Conservation (phyloP, 2,888 invertebrate genomes). For the Chrysopilus asiliformis region DNA sequence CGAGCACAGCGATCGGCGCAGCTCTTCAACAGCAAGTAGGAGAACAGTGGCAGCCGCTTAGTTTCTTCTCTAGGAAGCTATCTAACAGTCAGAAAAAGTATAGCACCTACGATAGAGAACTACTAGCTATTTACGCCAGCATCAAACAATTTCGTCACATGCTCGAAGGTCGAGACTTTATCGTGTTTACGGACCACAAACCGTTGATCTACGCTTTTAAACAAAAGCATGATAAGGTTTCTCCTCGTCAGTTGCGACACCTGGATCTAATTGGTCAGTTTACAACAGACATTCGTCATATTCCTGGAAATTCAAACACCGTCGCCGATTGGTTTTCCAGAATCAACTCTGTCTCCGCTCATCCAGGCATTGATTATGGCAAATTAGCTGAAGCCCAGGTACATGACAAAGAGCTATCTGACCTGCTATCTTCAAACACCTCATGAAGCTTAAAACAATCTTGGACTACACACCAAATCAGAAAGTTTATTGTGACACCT, state of each 20-base stretch:
- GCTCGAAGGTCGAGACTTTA: constrained; percentile 10
- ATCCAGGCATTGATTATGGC: background rate
- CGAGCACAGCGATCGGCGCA: constrained; percentile 17
- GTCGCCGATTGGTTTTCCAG: constrained; percentile 7
- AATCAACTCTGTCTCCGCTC: no score
- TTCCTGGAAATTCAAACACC: constrained; percentile 6
- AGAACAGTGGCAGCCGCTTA: constrained; percentile 16
- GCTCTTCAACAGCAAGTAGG: constrained; percentile 17
- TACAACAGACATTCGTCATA: constrained; percentile 9
- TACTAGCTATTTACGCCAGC: constrained; percentile 20
- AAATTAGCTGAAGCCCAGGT: background rate
- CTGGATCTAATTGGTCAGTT: constrained; percentile 10
- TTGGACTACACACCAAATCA: no score
- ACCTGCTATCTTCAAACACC: background rate
- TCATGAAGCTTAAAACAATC: no score
- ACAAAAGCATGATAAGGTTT: constrained; percentile 18
- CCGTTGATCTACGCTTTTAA: constrained; percentile 19
- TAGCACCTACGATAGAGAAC: constrained; percentile 19
- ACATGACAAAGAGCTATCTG: background rate
- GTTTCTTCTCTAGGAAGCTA: constrained; percentile 20
- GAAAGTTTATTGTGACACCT: background rate
- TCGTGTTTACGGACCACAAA: constrained; percentile 11
- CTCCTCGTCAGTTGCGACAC: constrained; percentile 25
- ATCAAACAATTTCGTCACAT: constrained; percentile 18
- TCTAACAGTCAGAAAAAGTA: constrained; percentile 18